These are phyloP conservation scores for Cynocephalus volans DNA, from an alignment of 2,113 vertebrate species.

Conservation along the genomic window DNA sequence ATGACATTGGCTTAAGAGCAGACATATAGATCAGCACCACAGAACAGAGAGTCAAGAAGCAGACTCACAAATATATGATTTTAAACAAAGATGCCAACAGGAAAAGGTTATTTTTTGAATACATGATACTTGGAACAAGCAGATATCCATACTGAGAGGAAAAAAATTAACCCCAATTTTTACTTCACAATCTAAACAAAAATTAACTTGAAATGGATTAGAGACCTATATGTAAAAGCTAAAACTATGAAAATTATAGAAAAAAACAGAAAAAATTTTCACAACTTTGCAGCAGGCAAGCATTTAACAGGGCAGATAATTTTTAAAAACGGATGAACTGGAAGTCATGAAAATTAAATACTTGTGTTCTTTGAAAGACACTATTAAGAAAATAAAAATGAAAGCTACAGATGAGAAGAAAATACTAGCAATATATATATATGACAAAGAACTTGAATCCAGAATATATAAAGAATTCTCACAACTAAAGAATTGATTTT, in stretches of 20 bases:
- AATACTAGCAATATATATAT: background rate
- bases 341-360: constrained; percentile 38
- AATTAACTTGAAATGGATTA: background rate
- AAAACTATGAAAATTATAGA: background rate
- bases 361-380: background rate
- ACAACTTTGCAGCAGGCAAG: background rate
- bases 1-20: background rate
- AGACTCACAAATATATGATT: background rate
- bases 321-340: background rate
- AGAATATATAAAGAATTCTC: constrained; percentile 11
- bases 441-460: background rate
- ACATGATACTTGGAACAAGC: background rate
- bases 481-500: background rate
- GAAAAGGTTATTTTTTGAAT: background rate
- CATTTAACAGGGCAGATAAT: background rate
- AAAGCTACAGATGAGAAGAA: background rate
- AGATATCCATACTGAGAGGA: background rate
- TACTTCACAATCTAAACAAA: constrained; percentile 13
- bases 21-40: background rate
- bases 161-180: background rate
- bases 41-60: background rate
- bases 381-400: background rate
- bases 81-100: background rate
- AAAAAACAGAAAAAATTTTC: constrained; percentile 7
- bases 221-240: background rate